These are phyloP conservation scores for Homarus americanus DNA, from an alignment of 1,140 invertebrate genomes.

Conservation along the genomic window DNA sequence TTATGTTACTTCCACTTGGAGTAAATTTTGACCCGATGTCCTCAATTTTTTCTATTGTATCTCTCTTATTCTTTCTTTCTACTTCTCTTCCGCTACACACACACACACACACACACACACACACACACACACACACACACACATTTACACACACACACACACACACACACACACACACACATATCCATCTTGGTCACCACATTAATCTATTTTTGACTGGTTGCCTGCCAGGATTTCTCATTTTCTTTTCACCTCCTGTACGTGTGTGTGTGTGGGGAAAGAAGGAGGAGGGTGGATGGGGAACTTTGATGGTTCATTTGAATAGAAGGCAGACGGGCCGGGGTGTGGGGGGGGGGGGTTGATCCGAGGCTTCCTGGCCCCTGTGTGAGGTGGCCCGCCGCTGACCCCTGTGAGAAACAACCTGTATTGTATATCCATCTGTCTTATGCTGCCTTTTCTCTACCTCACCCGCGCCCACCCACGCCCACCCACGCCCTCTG, in stretches of 20 bases:
- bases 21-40: no score
- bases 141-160: no score
- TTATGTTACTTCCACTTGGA: no score
- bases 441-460: slow-evolving; percentile 20
- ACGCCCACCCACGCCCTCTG: slow-evolving; percentile 8
- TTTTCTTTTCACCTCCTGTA: background rate
- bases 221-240: background rate
- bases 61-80: no score
- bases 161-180: no score
- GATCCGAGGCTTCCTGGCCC: background rate
- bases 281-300: background rate
- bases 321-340: background rate
- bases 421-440: background rate
- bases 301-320: background rate
- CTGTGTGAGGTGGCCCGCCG: background rate
- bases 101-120: no score
- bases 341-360: no score
- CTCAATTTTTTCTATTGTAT: no score
- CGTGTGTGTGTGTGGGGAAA: no score
- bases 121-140: no score
- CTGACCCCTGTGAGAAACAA: slow-evolving; percentile 2
- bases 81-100: no score
- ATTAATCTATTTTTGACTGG: background rate
- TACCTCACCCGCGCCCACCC: background rate
- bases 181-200: background rate